These are phyloP conservation scores for Rhorus exstirpatorius DNA, from an alignment of 2,888 invertebrate genomes.

Conservation along the genomic window DNA sequence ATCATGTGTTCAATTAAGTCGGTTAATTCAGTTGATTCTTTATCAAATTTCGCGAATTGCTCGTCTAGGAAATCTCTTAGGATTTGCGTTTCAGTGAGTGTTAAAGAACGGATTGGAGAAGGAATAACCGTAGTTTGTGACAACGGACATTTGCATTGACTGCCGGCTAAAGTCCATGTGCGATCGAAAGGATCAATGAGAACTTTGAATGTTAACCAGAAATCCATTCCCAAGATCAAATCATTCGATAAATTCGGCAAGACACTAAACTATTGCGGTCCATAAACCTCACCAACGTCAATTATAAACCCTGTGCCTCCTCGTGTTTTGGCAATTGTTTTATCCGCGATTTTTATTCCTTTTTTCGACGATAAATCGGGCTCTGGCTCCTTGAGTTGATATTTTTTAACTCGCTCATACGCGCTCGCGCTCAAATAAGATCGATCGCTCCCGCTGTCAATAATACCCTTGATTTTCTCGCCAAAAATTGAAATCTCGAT, in stretches of 20 bases:
- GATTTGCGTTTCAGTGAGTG: background rate
- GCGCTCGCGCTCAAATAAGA: constrained; percentile 34
- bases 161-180: constrained; percentile 1
- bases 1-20: too few species aligned
- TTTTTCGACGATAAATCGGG: constrained; percentile 11
- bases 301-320: constrained; percentile 57
- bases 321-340: constrained; percentile 21
- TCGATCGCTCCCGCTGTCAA: constrained; percentile 51
- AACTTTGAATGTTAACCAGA: constrained; percentile 57
- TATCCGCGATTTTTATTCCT: constrained; percentile 39
- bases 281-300: constrained; percentile 45
- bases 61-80: constrained; percentile 1
- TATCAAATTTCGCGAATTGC: constrained; percentile 5
- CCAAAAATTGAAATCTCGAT: constrained; percentile 40
- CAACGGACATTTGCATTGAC: background rate
- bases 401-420: constrained; percentile 33
- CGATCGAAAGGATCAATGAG: constrained; percentile 24
- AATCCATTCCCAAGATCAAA: constrained; percentile 53
- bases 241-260: constrained; percentile 35
- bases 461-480: constrained; percentile 38
- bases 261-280: constrained; percentile 52
- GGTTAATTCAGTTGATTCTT: background rate
- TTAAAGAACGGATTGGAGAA: background rate
- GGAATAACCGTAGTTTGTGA: constrained; percentile 3
- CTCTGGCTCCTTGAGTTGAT: constrained; percentile 11